Evolutionary conservation across 2,888 invertebrate genomes (phyloP).

Genomic region (Dasypolia templi): DNA sequence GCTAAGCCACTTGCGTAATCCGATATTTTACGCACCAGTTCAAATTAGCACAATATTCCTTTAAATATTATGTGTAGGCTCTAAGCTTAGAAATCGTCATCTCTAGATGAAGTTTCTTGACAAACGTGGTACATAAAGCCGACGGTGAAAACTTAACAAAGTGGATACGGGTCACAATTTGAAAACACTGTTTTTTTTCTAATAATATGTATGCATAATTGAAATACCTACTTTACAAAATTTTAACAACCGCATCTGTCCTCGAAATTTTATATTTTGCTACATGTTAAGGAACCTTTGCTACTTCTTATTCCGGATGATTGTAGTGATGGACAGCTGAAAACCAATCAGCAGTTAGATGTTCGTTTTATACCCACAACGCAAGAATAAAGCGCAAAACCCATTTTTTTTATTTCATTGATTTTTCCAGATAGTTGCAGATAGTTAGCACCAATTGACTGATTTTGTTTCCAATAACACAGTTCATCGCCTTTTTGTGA

Average conservation of each 20-base stretch:
- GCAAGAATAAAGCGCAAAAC: constrained; percentile 28
- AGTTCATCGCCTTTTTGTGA: constrained; percentile 53
- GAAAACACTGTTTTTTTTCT: not conserved
- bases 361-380: constrained; percentile 13
- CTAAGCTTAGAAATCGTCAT: constrained; percentile 16
- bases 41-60: constrained; percentile 68
- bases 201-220: not conserved
- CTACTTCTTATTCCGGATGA: not conserved
- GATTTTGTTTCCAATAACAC: constrained; percentile 61
- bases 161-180: not conserved
- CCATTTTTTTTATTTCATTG: constrained; percentile 55
- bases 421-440: constrained; percentile 51
- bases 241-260: not conserved
- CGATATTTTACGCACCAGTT: constrained; percentile 74
- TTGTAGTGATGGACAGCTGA: not conserved
- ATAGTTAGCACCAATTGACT: constrained; percentile 50
- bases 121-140: not conserved
- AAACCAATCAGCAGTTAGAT: not conserved
- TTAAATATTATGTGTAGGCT: constrained; percentile 59
- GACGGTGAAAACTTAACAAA: constrained; percentile 6
- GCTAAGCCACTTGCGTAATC: constrained; percentile 68
- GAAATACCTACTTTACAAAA: not conserved
- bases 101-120: not conserved
- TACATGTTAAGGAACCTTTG: not conserved
- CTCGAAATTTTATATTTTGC: not conserved